Conservation (phyloP, 2,797 vertebrate species). For the Sylvia borin region DNA sequence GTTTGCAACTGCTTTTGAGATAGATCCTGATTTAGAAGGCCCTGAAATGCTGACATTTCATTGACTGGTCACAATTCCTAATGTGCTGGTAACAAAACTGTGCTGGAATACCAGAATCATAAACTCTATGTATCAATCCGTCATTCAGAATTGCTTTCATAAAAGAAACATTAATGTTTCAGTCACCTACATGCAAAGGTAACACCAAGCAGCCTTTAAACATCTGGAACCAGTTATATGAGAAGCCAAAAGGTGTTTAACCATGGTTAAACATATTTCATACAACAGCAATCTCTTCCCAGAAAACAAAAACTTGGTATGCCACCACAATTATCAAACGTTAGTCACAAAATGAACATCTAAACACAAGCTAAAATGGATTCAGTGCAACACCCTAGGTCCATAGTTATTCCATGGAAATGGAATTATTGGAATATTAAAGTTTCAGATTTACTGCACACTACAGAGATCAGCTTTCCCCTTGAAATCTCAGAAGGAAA, state of each 20-base stretch:
- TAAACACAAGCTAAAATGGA: slow-evolving; percentile 23
- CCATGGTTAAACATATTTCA: background rate
- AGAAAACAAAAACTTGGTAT: slow-evolving; percentile 20
- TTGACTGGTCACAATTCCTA: background rate
- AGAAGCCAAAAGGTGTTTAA: background rate
- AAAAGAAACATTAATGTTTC: background rate
- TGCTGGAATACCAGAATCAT: background rate
- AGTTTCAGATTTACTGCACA: slow-evolving; percentile 17
- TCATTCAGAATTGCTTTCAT: background rate
- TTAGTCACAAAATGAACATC: slow-evolving; percentile 12
- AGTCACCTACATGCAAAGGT: background rate
- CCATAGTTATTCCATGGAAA: slow-evolving; percentile 44
- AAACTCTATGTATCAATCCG: background rate
- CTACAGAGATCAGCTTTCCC: background rate
- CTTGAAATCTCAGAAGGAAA: background rate
- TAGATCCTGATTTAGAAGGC: background rate
- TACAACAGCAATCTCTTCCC: background rate
- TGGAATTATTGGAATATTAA: slow-evolving; percentile 49
- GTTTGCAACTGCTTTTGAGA: background rate
- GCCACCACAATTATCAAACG: slow-evolving; percentile 22
- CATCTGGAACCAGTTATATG: background rate
- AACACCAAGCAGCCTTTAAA: background rate
- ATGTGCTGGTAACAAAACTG: background rate
- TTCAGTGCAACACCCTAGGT: slow-evolving; percentile 3
- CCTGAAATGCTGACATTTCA: background rate